These are phyloP conservation scores for Cheilosia soror DNA, from an alignment of 2,888 invertebrate genomes.

Conservation along the genomic window DNA sequence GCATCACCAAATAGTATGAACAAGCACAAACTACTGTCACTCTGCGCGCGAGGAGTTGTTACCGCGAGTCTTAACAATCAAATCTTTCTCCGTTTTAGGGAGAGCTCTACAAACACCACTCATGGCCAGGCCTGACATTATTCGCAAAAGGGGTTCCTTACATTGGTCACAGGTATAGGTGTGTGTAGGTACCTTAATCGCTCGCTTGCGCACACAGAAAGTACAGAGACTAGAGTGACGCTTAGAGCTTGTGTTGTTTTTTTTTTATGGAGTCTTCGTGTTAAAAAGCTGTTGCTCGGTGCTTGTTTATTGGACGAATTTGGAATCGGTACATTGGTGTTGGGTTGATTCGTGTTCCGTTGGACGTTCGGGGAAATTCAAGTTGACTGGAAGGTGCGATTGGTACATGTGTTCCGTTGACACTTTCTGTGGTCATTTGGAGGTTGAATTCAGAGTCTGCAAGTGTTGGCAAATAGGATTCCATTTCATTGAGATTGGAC, in stretches of 20 bases:
- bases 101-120: slow-evolving; percentile 26
- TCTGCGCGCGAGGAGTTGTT: slow-evolving; percentile 60
- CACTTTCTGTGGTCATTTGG: slow-evolving; percentile 69
- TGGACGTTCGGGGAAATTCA: slow-evolving; percentile 69
- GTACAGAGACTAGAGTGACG: slow-evolving; percentile 30
- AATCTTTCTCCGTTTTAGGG: slow-evolving; percentile 69
- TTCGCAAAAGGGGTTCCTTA: slow-evolving; percentile 36
- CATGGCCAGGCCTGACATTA: slow-evolving; percentile 17
- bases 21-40: slow-evolving; percentile 68
- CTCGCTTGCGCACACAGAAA: slow-evolving; percentile 37
- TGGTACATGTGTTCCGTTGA: slow-evolving; percentile 70
- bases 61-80: slow-evolving; percentile 53
- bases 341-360: slow-evolving; percentile 70
- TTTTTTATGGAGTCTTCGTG: slow-evolving; percentile 70
- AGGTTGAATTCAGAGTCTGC: slow-evolving; percentile 39
- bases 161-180: slow-evolving; percentile 30
- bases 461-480: slow-evolving; percentile 42
- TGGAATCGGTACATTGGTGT: slow-evolving; percentile 69
- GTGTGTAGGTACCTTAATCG: slow-evolving; percentile 66
- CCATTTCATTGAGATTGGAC: slow-evolving; percentile 38
- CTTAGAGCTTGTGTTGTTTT: slow-evolving; percentile 21
- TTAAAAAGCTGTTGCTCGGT: slow-evolving; percentile 67
- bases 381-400: slow-evolving; percentile 66
- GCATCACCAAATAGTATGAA: slow-evolving; percentile 47
- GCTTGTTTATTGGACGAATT: slow-evolving; percentile 73